Evolutionary conservation across 2,888 invertebrate genomes (phyloP), one percentile per base, ranked within the genome.

Genomic region (Nomada lathburiana): DNA sequence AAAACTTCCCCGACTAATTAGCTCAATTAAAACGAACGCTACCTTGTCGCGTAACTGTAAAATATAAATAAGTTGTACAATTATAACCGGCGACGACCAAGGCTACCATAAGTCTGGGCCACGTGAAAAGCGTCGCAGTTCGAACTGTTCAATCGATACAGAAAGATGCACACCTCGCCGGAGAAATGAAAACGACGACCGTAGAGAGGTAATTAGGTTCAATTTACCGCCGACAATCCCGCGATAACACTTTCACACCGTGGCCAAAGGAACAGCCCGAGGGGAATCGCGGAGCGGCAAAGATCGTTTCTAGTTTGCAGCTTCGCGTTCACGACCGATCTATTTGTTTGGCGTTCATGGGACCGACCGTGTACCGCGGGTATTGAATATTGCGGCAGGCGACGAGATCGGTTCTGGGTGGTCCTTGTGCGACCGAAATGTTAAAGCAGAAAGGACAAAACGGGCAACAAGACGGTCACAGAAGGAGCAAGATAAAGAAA

Each of bases 341-440:
- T 11, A 44, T 78, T 77, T 73, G 70, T 80, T 86, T 76, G 70
- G 23, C 42, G 69, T 68, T 75, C 63, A 53, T 65, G 57, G 42
- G 44, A 29, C 47, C 76, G 59, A 4, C 23, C 5, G 59, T 65
- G 84, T 83, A 87, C 78, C 74, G 69, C 68, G 85, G 84, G 87
- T 88, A 89, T 89, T 88, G 85, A 89, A 86, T 87, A 89, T 91
- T 87, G 88, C 86, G 76, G 69, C 68, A 75, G 77, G 73, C 69
- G 69, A 88, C 76, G 76, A 75, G 82, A 79, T 79, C 86, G 82
- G 85, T 86, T 69, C 86, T 92, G 93, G 93, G 93, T 93, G 93
- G 93, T 93, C 93, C 82, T 76, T 83, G 78, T 82, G 87, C 87
- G 86, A 84, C 87, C 89, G 90, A 91, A 92, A 92, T 90, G 90